These are phyloP conservation scores for Eilema depressum DNA, from an alignment of 2,888 invertebrate genomes.

Conservation along the genomic window DNA sequence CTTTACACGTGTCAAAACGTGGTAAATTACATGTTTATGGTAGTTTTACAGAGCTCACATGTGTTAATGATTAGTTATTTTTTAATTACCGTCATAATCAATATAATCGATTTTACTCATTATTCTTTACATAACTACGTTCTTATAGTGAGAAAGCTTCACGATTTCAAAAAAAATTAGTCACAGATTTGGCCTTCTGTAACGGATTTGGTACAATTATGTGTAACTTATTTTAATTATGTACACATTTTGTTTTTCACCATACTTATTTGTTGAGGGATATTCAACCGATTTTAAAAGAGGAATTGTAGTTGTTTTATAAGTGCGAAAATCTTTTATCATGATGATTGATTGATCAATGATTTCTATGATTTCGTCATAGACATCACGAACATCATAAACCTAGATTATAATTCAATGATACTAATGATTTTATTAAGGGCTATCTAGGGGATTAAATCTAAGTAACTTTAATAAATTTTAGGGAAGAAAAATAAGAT, in stretches of 20 bases:
- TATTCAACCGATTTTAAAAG: no score
- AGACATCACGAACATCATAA: no score
- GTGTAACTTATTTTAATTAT: slow-evolving; percentile 6
- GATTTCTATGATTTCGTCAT: background rate
- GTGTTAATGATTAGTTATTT: background rate
- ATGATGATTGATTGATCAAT: background rate
- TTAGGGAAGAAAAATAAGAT: no score
- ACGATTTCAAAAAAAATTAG: slow-evolving; percentile 1
- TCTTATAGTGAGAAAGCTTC: background rate
- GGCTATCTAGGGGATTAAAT: no score
- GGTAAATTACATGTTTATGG: background rate
- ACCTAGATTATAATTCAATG: no score
- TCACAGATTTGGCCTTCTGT: slow-evolving; percentile 1
- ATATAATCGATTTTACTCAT: slow-evolving; percentile 9
- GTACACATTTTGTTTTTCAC: background rate
- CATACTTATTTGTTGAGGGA: background rate
- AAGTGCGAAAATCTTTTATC: background rate
- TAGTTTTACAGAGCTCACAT: background rate
- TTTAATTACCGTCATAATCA: slow-evolving; percentile 12
- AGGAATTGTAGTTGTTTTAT: background rate
- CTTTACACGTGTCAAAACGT: background rate
- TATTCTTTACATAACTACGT: background rate
- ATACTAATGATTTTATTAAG: no score
- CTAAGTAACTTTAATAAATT: no score
- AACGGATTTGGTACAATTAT: background rate